Conservation (phyloP, 2,888 invertebrate genomes). For the Lymantria monacha region DNA sequence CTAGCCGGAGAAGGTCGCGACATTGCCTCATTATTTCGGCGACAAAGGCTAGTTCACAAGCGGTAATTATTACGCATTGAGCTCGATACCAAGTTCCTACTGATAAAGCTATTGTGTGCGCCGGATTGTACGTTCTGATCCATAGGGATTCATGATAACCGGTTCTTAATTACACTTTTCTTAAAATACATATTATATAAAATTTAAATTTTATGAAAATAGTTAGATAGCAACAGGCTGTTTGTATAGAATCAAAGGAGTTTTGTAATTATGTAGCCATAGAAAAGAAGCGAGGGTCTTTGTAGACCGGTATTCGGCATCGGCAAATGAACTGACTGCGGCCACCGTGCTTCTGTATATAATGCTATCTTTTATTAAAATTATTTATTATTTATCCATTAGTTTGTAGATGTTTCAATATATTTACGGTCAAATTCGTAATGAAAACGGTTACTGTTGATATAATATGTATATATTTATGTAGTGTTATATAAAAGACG, state of each 20-base stretch:
- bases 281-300: conserved; percentile 33
- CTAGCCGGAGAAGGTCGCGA: conserved; percentile 60
- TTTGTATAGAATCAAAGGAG: conserved; percentile 54
- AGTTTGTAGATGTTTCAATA: conserved; percentile 52
- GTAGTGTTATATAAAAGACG: conserved; percentile 31
- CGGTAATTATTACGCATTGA: conserved; percentile 65
- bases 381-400: conserved; percentile 78
- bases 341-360: conserved; percentile 77
- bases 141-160: conserved; percentile 48
- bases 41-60: conserved; percentile 66
- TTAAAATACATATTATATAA: conserved; percentile 14
- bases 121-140: conserved; percentile 56
- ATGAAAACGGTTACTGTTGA: conserved; percentile 50
- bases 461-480: conserved; percentile 48
- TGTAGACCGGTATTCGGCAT: conserved; percentile 36
- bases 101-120: conserved; percentile 52
- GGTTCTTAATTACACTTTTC: conserved; percentile 60
- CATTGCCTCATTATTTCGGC: conserved; percentile 63
- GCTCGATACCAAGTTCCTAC: conserved; percentile 46
- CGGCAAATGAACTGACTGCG: conserved; percentile 43
- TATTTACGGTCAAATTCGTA: conserved; percentile 42
- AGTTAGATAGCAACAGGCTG: conserved; percentile 46
- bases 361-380: conserved; percentile 68
- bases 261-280: conserved; percentile 44
- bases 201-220: not conserved